Evolutionary conservation across 35 echinoderm and acorn worm species (phyloP), one percentile per base, ranked within the genome.

Genomic region (Ptychodera flava): DNA sequence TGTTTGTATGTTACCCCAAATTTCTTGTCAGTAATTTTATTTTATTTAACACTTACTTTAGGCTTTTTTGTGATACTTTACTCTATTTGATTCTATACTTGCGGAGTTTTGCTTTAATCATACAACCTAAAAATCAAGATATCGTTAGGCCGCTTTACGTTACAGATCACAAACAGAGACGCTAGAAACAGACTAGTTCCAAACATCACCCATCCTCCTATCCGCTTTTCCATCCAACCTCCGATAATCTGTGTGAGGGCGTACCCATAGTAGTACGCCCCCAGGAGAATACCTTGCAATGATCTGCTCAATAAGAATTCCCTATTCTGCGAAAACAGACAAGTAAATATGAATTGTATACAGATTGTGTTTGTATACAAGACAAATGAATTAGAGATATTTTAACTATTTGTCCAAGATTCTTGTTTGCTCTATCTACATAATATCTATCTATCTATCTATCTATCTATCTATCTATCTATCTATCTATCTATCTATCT

Each of bases 201-300:
- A 64, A 12, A 64, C 45, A 64, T 22, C 45, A 64, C 22, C 22
- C 45, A 12, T 12, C 45, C 45, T 12, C 45, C 45, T 12, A 64
- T 12, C 22, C 22, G 6, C 45, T 22, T 64, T 64, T 64, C 45
- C 45, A 64, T 64, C 45, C 45, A 85, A 79, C 86, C 78, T 14
- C 78, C 86, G 36, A 79, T 78, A 81, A 88, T 80, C 29, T 88
- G 78, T 0, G 86, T 81, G 1, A 88, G 12, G 31, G 80, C 32
- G 29, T 88, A 88, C 1, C 86, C 86, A 22, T 88, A 88, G 78
- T 45, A 88, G 30, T 80, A 88, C 1, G 86, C 31, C 35, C 86
- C 78, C 6, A 88, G 86, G 31, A 88, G 37, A 6, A 36, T 32
- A 81, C 77, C 34, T 78, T 88, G 78, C 0, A 38, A 2, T 27